These are phyloP conservation scores for Leucoma salicis DNA, from an alignment of 2,888 invertebrate genomes.

Conservation along the genomic window DNA sequence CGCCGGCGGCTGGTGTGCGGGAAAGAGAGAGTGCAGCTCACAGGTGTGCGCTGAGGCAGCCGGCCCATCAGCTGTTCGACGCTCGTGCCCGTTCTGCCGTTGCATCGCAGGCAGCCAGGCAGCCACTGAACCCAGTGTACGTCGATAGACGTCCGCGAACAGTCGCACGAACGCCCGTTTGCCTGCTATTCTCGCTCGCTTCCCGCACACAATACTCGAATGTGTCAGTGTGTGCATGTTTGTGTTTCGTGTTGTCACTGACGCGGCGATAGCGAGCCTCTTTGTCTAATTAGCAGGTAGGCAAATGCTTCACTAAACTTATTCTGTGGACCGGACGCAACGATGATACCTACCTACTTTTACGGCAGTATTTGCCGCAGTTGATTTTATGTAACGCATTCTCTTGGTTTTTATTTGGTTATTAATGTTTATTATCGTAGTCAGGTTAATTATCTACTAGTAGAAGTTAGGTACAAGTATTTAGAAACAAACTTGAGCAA, in stretches of 20 bases:
- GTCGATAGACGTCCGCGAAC: slow-evolving; percentile 62
- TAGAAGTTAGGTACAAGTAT: slow-evolving; percentile 27
- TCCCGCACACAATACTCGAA: slow-evolving; percentile 42
- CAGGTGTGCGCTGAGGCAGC: slow-evolving; percentile 65
- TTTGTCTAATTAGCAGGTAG: slow-evolving; percentile 80
- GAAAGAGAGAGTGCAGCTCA: slow-evolving; percentile 69
- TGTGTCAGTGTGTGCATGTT: slow-evolving; percentile 67
- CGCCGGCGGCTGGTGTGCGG: slow-evolving; percentile 52
- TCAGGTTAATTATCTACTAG: slow-evolving; percentile 30
- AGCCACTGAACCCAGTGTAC: slow-evolving; percentile 58
- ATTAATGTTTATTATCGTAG: slow-evolving; percentile 20
- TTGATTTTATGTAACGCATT: slow-evolving; percentile 44
- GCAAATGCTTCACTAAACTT: slow-evolving; percentile 61
- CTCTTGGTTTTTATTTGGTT: slow-evolving; percentile 33
- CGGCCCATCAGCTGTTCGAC: slow-evolving; percentile 72
- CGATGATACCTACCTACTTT: slow-evolving; percentile 35
- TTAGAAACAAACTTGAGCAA: slow-evolving; percentile 57
- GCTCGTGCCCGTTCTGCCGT: slow-evolving; percentile 57
- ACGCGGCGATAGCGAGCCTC: slow-evolving; percentile 66
- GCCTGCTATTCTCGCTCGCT: slow-evolving; percentile 46
- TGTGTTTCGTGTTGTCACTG: slow-evolving; percentile 66
- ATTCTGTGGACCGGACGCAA: slow-evolving; percentile 41
- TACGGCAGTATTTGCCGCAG: slow-evolving; percentile 40
- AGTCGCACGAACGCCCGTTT: slow-evolving; percentile 55
- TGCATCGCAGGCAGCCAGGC: slow-evolving; percentile 40